Evolutionary conservation across 2,113 vertebrate genomes (phyloP).

Genomic region (Lophotis ruficrista): DNA sequence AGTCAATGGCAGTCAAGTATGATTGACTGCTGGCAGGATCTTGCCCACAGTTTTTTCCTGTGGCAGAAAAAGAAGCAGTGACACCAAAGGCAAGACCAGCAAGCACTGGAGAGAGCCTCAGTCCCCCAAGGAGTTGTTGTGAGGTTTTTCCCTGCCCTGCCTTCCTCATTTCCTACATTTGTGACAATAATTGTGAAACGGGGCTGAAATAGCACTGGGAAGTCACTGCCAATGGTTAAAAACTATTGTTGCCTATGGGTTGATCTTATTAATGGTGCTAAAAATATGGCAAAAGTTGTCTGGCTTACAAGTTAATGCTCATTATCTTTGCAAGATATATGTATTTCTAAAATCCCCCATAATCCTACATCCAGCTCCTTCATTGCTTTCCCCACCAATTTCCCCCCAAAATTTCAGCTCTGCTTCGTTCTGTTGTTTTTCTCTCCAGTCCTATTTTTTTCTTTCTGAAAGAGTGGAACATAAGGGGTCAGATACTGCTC

Average conservation of each 20-base stretch:
- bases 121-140: background rate
- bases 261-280: background rate
- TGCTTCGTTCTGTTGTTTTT: background rate
- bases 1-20: background rate
- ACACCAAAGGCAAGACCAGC: background rate
- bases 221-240: background rate
- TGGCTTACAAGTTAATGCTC: background rate
- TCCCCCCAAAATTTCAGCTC: background rate
- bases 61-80: background rate
- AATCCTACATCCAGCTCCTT: background rate
- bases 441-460: background rate
- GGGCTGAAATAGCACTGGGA: background rate
- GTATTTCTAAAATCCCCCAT: background rate
- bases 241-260: background rate
- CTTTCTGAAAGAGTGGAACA: background rate
- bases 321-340: background rate
- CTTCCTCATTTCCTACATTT: background rate
- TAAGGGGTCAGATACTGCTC: background rate
- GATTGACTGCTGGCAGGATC: background rate
- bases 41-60: background rate
- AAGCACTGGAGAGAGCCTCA: background rate
- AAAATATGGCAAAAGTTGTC: background rate
- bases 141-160: background rate
- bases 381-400: background rate
- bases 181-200: background rate